Percentiles rank a stretch among this genome's conserved stretches.
phyloP scores from a whole-genome alignment of 2,888 invertebrate species.

The Bellardia bayeri region DNA sequence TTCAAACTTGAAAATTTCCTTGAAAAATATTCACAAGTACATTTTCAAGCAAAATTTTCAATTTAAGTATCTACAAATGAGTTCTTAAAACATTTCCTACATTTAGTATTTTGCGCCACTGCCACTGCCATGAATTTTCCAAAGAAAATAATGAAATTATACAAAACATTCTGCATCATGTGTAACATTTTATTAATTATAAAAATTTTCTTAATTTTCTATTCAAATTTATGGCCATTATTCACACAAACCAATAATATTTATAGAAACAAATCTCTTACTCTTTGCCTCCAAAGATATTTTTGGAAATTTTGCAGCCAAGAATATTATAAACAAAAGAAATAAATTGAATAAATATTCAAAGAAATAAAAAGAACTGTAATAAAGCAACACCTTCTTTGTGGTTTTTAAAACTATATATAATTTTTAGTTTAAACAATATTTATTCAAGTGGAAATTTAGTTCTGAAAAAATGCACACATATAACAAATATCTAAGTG shows the following conservation, averaged over 20 bases:
- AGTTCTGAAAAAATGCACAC: not conserved
- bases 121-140: too few species aligned
- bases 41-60: too few species aligned
- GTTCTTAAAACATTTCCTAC: too few species aligned
- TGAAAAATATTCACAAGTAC: too few species aligned
- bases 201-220: not conserved
- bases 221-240: not conserved
- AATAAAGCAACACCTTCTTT: not conserved
- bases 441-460: slow-evolving; percentile 7
- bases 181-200: not conserved
- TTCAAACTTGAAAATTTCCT: too few species aligned
- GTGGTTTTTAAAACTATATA: not conserved
- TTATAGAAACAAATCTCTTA: not conserved
- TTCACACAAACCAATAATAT: not conserved
- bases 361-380: not conserved
- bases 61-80: too few species aligned
- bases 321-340: slow-evolving; percentile 1
- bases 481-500: not conserved
- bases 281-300: too few species aligned
- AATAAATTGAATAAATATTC: not conserved
- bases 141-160: too few species aligned
- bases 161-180: too few species aligned
- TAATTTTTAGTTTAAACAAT: not conserved
- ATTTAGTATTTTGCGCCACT: too few species aligned
- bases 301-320: too few species aligned